phyloP scores from a whole-genome alignment of 2,888 invertebrate genomes.

The Diachrysia chrysitis region DNA sequence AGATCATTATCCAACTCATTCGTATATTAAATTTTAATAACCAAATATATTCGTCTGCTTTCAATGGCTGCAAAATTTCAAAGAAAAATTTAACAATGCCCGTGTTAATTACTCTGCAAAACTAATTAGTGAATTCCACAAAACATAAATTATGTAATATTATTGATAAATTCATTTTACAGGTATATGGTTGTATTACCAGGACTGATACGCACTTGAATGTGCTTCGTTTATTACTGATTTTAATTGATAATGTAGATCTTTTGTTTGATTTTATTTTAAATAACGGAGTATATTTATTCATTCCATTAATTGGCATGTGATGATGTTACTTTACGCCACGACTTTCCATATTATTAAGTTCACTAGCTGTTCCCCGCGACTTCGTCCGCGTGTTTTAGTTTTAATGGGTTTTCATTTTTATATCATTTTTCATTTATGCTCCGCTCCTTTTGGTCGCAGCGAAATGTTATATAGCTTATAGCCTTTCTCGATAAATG shows the following conservation, averaged over 20 bases:
- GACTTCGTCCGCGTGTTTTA: no score
- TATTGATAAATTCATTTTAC: slow-evolving; percentile 15
- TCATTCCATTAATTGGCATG: neutral
- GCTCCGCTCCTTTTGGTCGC: no score
- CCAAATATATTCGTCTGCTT: slow-evolving; percentile 42
- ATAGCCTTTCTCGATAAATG: no score
- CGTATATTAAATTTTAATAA: slow-evolving; percentile 51
- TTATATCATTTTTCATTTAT: no score
- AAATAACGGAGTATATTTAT: neutral
- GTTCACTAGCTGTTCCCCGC: no score
- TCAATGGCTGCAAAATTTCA: slow-evolving; percentile 20
- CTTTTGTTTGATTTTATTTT: slow-evolving; percentile 1
- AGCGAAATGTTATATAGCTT: no score
- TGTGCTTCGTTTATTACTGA: neutral
- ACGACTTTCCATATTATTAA: no score
- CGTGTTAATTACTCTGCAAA: slow-evolving; percentile 31
- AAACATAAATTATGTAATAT: slow-evolving; percentile 19
- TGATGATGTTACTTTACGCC: neutral
- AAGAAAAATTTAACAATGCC: slow-evolving; percentile 30
- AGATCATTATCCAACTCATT: slow-evolving; percentile 44
- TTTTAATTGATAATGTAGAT: neutral
- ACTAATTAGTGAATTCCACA: slow-evolving; percentile 29
- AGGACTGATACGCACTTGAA: neutral
- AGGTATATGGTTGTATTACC: neutral
- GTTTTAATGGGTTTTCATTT: no score